phyloP scores from a whole-genome alignment of 2,113 vertebrate species.

The Thinocorus orbignyianus region DNA sequence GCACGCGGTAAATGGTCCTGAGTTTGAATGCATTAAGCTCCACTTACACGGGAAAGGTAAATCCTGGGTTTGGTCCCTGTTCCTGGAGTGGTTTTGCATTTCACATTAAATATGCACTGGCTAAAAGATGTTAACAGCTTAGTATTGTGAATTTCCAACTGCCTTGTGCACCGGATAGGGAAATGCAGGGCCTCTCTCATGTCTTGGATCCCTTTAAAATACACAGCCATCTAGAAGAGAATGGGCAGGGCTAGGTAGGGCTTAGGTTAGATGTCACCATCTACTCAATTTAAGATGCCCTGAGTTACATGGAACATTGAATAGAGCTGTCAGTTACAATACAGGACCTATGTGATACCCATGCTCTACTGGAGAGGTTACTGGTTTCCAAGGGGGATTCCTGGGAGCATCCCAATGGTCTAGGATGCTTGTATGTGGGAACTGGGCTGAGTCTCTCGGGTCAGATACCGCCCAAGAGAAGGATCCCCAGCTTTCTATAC shows the following conservation, averaged over 20 bases:
- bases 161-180: not conserved
- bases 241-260: not conserved
- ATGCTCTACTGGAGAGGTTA: not conserved
- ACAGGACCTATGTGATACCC: not conserved
- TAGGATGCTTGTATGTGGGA: not conserved
- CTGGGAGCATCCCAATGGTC: not conserved
- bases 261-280: not conserved
- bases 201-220: not conserved
- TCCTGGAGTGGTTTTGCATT: not conserved
- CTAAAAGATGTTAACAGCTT: not conserved
- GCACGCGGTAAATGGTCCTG: not conserved
- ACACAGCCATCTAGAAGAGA: not conserved
- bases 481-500: not conserved
- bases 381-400: not conserved
- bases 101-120: not conserved
- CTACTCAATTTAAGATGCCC: not conserved
- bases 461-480: not conserved
- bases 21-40: conserved; percentile 35
- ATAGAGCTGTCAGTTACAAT: not conserved
- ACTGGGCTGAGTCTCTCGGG: not conserved
- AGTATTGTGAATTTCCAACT: not conserved
- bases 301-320: not conserved
- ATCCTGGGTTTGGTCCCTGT: not conserved
- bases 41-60: not conserved
- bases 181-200: not conserved